Conservation (phyloP, 2,113 vertebrate genomes). For the Mellivora capensis region DNA sequence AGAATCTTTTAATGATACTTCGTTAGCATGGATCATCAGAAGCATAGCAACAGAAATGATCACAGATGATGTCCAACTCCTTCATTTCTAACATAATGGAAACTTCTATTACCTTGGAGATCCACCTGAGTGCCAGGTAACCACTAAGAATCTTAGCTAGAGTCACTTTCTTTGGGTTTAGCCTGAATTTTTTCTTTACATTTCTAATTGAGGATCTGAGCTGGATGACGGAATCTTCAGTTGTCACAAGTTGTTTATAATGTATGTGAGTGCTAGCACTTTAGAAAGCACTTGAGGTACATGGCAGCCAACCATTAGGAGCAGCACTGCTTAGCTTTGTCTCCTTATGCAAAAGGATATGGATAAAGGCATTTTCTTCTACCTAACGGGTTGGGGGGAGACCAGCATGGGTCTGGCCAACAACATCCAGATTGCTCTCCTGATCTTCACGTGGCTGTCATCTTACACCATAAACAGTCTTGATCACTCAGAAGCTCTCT, state of each 20-base stretch:
- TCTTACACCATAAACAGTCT: not conserved
- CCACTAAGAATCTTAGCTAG: not conserved
- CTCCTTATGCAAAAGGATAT: not conserved
- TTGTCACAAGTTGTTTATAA: not conserved
- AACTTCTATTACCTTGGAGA: not conserved
- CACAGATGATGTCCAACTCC: not conserved
- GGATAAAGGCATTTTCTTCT: not conserved
- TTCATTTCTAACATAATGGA: not conserved
- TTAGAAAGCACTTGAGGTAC: not conserved
- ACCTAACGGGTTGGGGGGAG: no score
- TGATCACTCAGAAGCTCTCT: not conserved
- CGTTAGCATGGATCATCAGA: not conserved
- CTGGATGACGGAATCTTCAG: not conserved
- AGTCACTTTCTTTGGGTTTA: not conserved
- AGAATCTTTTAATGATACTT: not conserved
- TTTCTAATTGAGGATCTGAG: not conserved
- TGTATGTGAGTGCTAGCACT: rapidly evolving
- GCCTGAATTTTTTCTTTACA: not conserved
- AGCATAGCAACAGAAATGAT: not conserved
- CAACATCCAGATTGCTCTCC: no score
- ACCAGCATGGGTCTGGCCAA: not conserved
- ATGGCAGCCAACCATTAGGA: no score
- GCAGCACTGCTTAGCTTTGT: not conserved
- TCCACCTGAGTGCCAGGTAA: not conserved
- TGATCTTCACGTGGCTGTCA: not conserved